phyloP scores from a whole-genome alignment of 2,797 vertebrate species.

The Nyctibius grandis region DNA sequence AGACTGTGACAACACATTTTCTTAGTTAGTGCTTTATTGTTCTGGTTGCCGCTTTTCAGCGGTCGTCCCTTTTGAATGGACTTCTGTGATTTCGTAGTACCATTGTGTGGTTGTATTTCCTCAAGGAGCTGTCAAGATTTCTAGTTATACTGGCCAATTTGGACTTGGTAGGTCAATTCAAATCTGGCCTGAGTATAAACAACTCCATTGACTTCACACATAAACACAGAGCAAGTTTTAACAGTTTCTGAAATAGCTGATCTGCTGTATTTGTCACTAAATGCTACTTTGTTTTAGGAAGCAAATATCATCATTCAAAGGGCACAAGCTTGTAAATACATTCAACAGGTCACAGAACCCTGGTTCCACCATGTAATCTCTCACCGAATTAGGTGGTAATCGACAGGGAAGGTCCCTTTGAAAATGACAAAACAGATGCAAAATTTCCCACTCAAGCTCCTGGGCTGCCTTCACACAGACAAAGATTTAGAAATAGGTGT shows the following conservation, averaged over 20 bases:
- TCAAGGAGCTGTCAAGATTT: neutral
- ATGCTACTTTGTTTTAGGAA: neutral
- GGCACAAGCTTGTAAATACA: neutral
- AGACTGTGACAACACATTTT: neutral
- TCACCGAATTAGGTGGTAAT: neutral
- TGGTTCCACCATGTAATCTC: neutral
- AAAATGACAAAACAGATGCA: neutral
- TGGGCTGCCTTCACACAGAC: neutral
- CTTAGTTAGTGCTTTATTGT: neutral
- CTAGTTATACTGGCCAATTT: neutral
- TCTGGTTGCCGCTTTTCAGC: neutral
- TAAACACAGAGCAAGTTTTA: neutral
- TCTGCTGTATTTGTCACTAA: neutral
- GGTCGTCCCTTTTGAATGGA: neutral
- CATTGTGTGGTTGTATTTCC: neutral
- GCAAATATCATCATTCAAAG: neutral
- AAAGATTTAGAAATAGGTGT: neutral
- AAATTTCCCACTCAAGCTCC: neutral
- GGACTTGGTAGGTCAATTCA: neutral
- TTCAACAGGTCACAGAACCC: neutral
- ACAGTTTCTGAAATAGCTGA: neutral
- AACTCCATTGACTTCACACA: neutral
- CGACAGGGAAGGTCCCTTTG: neutral
- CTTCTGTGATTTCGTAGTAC: neutral
- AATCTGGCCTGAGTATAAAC: neutral